These are phyloP conservation scores for Acanthosepion lycidas DNA, from an alignment of 2,888 invertebrate species.

Conservation along the genomic window DNA sequence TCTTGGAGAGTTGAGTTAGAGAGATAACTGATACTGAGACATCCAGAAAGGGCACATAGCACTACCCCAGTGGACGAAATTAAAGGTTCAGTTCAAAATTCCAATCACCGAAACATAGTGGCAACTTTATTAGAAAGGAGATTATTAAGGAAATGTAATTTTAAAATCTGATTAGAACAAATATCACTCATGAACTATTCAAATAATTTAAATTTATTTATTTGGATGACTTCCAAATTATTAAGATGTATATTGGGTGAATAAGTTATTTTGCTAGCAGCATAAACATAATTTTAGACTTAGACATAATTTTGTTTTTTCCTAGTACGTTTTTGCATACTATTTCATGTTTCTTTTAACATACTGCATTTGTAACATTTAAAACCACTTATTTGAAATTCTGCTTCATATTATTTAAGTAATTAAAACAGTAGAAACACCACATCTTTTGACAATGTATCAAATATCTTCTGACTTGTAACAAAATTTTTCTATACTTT, in stretches of 20 bases:
- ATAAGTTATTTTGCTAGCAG: background rate
- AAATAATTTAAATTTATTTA: background rate
- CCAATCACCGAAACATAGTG: too few species aligned
- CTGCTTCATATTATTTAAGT: background rate
- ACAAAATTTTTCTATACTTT: background rate
- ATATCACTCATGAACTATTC: background rate
- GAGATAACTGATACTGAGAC: too few species aligned
- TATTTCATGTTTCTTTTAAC: background rate
- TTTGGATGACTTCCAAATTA: background rate
- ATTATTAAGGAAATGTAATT: background rate
- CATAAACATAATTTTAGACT: too few species aligned
- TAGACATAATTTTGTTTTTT: too few species aligned
- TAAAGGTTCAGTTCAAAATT: too few species aligned
- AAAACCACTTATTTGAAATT: background rate
- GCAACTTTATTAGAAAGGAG: background rate
- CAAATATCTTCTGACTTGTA: too few species aligned
- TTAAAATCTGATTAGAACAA: background rate
- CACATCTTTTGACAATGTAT: too few species aligned
- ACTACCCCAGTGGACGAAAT: too few species aligned
- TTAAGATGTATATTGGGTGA: background rate
- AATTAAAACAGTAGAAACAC: too few species aligned
- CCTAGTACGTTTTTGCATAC: too few species aligned
- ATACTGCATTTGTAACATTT: background rate
- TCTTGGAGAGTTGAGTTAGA: too few species aligned
- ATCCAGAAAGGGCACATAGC: too few species aligned